Evolutionary conservation across 2,113 vertebrate genomes (phyloP), one percentile per base, ranked within the genome.

Genomic region (Mohoua ochrocephala): DNA sequence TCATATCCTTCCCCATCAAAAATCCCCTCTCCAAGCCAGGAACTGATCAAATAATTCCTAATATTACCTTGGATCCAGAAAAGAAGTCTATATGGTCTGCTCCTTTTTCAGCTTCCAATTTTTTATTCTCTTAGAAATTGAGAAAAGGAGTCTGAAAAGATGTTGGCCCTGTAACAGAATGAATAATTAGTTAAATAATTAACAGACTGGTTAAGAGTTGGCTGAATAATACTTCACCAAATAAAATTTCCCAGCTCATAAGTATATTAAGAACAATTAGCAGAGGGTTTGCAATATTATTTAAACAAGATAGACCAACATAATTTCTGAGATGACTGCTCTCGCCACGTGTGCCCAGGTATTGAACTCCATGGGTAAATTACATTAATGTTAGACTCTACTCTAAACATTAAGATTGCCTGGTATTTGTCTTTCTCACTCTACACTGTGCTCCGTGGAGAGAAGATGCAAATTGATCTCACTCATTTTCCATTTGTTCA

Each of bases 381-480:
- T 70, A 6, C 15, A 81, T 57, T 33, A 73, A 42, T 65, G 56
- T 47, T 74, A 77, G 44, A 33, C 42, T 69, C 35, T 39, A 30
- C 63, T 67, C 49, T 89, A 78, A 91, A 33, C 7, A 30, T 39
- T 39, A 39, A 60, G 44, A 22, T 53, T 68, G n/a, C 13, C 19
- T 59, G 54, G 3, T 33, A 67, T 67, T 68, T 79, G 15, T 74
- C 33, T 87, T 91, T 47, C 60, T 45, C 49, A 82, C 22, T 75
- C 56, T 73, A 45, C 27, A 42, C n/a, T 76, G 17, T 61, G 28
- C 42, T 81, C 60, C 52, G 54, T 69, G 37, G 21, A 69, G 68
- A 90, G 59, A 42, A 78, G 44, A 73, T 71, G 21, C 26, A 87
- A 91, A 92, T 70, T 70, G 52, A 71, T 44, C 63, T 90, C 35